Base-by-base conservation (phyloP, 2,113 vertebrate species). In the Tretioscincus oriximinensis region DNA sequence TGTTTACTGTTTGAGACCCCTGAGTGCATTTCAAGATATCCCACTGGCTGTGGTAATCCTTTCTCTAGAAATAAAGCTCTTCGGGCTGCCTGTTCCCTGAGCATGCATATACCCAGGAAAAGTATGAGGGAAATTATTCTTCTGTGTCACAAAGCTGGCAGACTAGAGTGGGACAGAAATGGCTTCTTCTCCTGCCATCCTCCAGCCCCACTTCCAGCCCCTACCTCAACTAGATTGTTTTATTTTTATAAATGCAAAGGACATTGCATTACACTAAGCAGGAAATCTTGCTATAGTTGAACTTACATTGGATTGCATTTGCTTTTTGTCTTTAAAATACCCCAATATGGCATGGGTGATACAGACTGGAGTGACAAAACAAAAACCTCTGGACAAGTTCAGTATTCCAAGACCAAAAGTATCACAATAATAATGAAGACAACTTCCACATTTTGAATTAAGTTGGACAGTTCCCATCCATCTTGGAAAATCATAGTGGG, bases 1-100 rank as follows among this genome's bases (percentile, higher is more conserved):
- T 18, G 67, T 89, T 90, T 84, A 74, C 87, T 89, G 75, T 93
- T 94, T 91, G 88, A 94, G 86, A 85, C 86, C 84, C 29, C 84
- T 68, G 86, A 66, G 85, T 87, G 78, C 64, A 29, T 87, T 90
- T 90, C 81, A 22, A 82, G 89, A 88, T 86, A 87, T 66, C 86
- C 85, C 85, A 88, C 72, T 71, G 0, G 82, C 8, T 86, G 75
- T 3, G 69, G 0, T 1, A 88, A 72, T 77, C 65, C 75, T 74
- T 90, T 89, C 76, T 90, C 75, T 84, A 88, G 86, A 92, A 90
- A 78, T 88, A 81, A 83, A 20, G 67, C 61, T 90, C 86, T 85
- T 85, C 75, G 77, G 89, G 14, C 75, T 88, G 65, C 74, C 79
- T 88, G 77, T 68, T 88, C 90, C 84, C 82, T 71, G 81, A 85